A percentile compares a stretch with the other conserved stretches of the same genome.
These are phyloP conservation scores for Corydoras sp. DNA, from an alignment of 2,113 vertebrate genomes.

Conservation along the genomic window DNA sequence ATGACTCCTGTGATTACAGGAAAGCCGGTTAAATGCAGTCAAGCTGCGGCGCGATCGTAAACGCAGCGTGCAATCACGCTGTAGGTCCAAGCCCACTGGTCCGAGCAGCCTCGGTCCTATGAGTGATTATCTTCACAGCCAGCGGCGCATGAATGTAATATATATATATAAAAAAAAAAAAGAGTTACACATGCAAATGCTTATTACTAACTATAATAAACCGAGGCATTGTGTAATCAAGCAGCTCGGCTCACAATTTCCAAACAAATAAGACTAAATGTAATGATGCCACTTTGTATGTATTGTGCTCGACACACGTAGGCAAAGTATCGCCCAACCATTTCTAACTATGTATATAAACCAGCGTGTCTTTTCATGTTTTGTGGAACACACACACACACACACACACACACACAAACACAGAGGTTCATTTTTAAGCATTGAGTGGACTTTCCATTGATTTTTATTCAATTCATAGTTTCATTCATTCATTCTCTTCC, in stretches of 20 bases:
- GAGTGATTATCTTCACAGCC: constrained; percentile 21
- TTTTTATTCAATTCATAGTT: too few species aligned
- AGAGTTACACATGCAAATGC: constrained; percentile 6
- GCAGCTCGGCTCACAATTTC: constrained; percentile 2
- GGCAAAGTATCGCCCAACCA: too few species aligned
- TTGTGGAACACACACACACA: too few species aligned
- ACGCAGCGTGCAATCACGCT: constrained; percentile 5
- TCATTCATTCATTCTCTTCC: too few species aligned
- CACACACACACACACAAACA: too few species aligned
- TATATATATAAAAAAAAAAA: constrained; percentile 14
- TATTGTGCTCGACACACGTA: neutral
- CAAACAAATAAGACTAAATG: neutral
- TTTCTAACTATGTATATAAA: too few species aligned
- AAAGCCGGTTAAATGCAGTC: constrained; percentile 1
- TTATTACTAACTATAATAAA: constrained; percentile 15
- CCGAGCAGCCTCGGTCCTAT: constrained; percentile 1
- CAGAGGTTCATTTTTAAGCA: too few species aligned
- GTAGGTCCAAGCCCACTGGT: constrained; percentile 11
- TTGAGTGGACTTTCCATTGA: too few species aligned
- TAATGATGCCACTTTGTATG: neutral
- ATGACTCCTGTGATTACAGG: constrained; percentile 12
- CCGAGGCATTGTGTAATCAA: constrained; percentile 1
- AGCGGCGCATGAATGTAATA: constrained; percentile 12
- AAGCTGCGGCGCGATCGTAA: constrained; percentile 13
- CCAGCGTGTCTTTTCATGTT: too few species aligned